Conservation (phyloP, 2,888 invertebrate genomes). For the Sympetrum striolatum region DNA sequence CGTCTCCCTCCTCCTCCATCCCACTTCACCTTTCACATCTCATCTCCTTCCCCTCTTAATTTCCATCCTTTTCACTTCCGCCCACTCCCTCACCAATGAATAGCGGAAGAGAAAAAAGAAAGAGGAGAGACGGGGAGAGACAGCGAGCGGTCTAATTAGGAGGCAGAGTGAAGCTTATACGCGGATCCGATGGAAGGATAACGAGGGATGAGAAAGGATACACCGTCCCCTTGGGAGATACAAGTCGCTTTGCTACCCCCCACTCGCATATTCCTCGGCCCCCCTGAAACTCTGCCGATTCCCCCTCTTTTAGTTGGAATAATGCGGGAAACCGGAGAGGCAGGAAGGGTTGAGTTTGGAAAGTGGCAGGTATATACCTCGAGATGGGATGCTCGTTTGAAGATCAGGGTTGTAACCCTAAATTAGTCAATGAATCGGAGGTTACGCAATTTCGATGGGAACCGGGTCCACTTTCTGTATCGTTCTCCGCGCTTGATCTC, state of each 20-base stretch:
- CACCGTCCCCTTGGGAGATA: slow-evolving; percentile 8
- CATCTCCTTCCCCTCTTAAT: too few relatives aligned
- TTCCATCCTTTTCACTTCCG: neutral
- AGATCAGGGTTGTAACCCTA: neutral
- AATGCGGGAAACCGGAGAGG: neutral
- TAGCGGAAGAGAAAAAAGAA: neutral
- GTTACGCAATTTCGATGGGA: neutral
- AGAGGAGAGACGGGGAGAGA: neutral
- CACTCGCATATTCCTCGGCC: neutral
- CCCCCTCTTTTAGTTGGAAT: neutral
- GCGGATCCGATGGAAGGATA: slow-evolving; percentile 29
- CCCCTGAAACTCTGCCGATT: neutral
- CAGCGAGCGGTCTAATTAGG: slow-evolving; percentile 30
- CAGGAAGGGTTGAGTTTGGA: neutral
- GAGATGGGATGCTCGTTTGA: neutral
- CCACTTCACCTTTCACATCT: neutral
- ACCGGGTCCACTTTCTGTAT: neutral
- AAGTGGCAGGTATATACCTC: neutral
- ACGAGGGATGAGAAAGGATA: slow-evolving; percentile 19
- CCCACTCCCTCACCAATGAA: neutral
- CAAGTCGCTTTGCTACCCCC: neutral
- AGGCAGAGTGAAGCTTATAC: slow-evolving; percentile 16
- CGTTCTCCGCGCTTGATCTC: too few relatives aligned
- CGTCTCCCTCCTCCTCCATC: neutral
- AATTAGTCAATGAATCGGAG: neutral